Conservation (phyloP, 2,113 vertebrate genomes). For the Sminthopsis crassicaudata region DNA sequence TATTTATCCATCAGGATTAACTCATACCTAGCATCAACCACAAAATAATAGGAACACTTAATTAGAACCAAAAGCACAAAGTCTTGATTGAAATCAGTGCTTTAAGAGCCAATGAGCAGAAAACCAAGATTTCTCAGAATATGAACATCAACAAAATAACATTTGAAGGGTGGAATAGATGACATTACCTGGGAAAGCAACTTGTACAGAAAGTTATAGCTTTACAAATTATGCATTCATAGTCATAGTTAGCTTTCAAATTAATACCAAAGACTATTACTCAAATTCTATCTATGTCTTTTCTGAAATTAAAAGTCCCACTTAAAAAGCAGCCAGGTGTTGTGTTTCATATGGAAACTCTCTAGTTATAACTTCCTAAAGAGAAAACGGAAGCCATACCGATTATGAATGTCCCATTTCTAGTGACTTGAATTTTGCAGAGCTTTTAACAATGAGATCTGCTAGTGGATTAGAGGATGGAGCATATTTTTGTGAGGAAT, state of each 20-base stretch:
- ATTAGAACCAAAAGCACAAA: conserved; percentile 21
- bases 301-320: conserved; percentile 33
- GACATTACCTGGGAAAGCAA: background rate
- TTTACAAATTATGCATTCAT: background rate
- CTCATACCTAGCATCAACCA: background rate
- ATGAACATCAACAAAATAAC: background rate
- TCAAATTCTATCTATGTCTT: conserved; percentile 23
- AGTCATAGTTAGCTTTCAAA: conserved; percentile 1
- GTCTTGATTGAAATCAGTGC: background rate
- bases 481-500: conserved; percentile 28
- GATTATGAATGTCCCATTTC: conserved; percentile 23
- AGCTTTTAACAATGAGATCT: conserved; percentile 53
- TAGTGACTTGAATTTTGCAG: conserved; percentile 14
- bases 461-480: conserved; percentile 7
- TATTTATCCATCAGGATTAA: background rate
- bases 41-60: conserved; percentile 17
- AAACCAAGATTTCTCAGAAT: background rate
- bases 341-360: background rate
- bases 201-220: conserved; percentile 28
- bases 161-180: background rate
- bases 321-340: conserved; percentile 3
- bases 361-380: conserved; percentile 34
- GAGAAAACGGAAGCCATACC: conserved; percentile 44
- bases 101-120: background rate
- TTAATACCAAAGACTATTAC: background rate